These are phyloP conservation scores for Eudyptes chrysolophus DNA, from an alignment of 2,113 vertebrate species.

Conservation along the genomic window DNA sequence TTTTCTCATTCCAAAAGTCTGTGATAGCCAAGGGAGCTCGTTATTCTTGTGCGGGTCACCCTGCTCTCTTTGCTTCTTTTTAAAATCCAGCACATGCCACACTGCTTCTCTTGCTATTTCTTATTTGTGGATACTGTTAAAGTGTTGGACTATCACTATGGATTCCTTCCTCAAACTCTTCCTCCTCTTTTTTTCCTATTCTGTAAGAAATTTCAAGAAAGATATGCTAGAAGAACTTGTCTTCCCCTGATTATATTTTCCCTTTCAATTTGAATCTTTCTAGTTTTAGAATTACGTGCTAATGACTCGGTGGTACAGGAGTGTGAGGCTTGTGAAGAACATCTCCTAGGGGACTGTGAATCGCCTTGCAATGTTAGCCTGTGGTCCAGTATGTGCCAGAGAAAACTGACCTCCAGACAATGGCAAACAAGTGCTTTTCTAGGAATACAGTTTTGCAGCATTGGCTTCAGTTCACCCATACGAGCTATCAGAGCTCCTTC, in stretches of 20 bases:
- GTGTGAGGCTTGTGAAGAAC: background rate
- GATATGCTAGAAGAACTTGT: background rate
- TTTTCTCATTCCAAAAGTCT: background rate
- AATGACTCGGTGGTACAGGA: background rate
- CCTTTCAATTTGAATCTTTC: background rate
- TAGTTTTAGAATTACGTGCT: background rate
- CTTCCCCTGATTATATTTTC: background rate
- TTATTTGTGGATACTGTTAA: background rate
- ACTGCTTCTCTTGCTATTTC: background rate
- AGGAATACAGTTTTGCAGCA: background rate
- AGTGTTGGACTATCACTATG: background rate
- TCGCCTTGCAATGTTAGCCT: background rate
- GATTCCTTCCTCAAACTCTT: background rate
- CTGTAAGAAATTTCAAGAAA: background rate
- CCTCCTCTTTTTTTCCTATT: background rate
- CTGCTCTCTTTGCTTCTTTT: background rate
- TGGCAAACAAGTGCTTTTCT: background rate
- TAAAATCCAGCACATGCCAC: background rate
- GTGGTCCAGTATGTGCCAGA: background rate
- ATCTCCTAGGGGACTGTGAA: background rate
- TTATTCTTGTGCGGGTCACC: slow-evolving; percentile 12
- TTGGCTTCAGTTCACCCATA: background rate
- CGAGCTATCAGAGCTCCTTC: background rate
- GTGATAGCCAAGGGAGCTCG: background rate
- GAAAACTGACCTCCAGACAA: background rate